Percentiles rank a stretch among this genome's conserved stretches.
Evolutionary conservation across 2,888 invertebrate species (phyloP).

Genomic region (Artemia sinica): DNA sequence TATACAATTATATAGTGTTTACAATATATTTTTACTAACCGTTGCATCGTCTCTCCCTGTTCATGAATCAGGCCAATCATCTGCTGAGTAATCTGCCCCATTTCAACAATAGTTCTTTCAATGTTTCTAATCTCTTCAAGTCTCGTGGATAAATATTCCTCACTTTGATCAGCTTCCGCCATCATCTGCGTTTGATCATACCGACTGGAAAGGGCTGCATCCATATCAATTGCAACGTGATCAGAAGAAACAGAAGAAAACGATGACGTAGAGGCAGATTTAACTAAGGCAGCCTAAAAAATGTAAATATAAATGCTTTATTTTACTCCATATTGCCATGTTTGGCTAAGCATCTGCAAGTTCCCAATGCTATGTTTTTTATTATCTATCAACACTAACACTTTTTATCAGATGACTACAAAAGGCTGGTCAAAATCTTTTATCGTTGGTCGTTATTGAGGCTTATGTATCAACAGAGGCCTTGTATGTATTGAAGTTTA

Average conservation of each 20-base stretch:
- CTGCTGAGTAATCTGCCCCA: slow-evolving; percentile 96
- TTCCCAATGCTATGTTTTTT: too few species aligned
- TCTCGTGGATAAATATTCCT: slow-evolving; percentile 66
- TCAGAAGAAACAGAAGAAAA: slow-evolving; percentile 36
- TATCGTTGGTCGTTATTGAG: too few species aligned
- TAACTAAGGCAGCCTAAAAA: slow-evolving; percentile 3
- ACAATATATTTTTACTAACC: slow-evolving; percentile 32
- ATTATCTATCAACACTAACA: too few species aligned
- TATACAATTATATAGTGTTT: too few species aligned
- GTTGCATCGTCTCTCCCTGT: slow-evolving; percentile 92
- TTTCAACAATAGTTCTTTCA: slow-evolving; percentile 92
- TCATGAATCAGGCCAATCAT: slow-evolving; percentile 92
- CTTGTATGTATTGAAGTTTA: too few species aligned
- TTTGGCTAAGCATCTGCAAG: too few species aligned
- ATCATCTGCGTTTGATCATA: slow-evolving; percentile 48
- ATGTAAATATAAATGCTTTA: too few species aligned
- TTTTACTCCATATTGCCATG: too few species aligned
- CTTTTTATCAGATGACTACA: too few species aligned
- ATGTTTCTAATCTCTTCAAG: slow-evolving; percentile 98
- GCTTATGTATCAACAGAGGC: too few species aligned
- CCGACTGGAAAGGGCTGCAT: slow-evolving; percentile 38
- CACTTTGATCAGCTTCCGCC: slow-evolving; percentile 44
- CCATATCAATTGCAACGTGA: slow-evolving; percentile 71
- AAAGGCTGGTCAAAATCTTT: too few species aligned
- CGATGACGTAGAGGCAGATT: neutral